phyloP scores from a whole-genome alignment of 2,888 invertebrate species.

The Noctua comes region DNA sequence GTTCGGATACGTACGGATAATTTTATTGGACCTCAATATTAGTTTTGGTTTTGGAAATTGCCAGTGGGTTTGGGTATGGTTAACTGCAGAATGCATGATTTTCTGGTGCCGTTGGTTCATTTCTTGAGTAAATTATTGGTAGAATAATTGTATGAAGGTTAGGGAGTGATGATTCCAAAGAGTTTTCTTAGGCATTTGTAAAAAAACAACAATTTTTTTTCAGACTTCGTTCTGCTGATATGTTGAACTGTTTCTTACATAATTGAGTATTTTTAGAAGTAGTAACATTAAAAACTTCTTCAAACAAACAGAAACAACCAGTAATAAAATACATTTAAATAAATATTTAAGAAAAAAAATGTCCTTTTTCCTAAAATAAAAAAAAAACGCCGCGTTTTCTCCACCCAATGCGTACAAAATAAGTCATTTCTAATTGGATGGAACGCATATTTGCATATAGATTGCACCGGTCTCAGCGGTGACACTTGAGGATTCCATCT shows the following conservation, averaged over 20 bases:
- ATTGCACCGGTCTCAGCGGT: conserved; percentile 78
- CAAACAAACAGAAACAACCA: background rate
- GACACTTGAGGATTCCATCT: conserved; percentile 65
- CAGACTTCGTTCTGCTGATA: background rate
- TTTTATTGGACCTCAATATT: conserved; percentile 17
- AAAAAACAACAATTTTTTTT: background rate
- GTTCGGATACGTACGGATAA: conserved; percentile 22
- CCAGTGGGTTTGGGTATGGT: background rate
- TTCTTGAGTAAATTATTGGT: background rate
- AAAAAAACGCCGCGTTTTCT: conserved; percentile 57
- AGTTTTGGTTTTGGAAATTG: conserved; percentile 25
- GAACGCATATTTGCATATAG: conserved; percentile 86
- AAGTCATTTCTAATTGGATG: conserved; percentile 81
- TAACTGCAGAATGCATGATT: background rate
- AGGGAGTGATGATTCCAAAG: background rate
- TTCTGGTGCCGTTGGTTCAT: background rate
- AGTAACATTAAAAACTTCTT: background rate
- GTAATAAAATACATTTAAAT: background rate
- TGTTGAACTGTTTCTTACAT: background rate
- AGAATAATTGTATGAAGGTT: background rate
- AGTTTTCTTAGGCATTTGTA: background rate
- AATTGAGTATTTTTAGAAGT: too few species aligned
- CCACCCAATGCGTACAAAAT: conserved; percentile 65
- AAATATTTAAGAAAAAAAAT: background rate
- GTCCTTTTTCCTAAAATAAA: background rate